Percentiles rank a stretch among this genome's conserved stretches.
Conservation (phyloP, 2,888 invertebrate genomes). For the Rhingia campestris region DNA sequence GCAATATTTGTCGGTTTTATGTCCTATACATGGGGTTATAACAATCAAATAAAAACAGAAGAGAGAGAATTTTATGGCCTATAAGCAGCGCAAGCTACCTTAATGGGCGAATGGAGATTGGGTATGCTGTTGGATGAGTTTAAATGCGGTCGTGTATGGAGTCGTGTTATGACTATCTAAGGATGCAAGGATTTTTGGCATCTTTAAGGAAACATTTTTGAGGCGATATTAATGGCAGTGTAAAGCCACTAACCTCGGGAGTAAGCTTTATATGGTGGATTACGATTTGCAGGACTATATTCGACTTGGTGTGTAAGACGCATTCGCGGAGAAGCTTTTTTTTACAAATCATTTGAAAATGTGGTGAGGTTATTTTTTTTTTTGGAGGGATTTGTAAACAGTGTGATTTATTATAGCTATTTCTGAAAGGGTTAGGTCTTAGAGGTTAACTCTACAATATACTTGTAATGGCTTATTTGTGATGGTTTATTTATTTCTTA, state of each 20-base stretch:
- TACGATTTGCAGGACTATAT: not conserved
- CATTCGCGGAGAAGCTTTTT: no score
- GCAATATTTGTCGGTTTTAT: conserved; percentile 61
- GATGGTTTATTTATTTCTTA: no score
- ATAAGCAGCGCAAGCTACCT: conserved; percentile 2
- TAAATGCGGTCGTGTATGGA: not conserved
- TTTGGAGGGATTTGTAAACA: no score
- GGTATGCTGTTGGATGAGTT: not conserved
- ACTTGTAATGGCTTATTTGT: no score
- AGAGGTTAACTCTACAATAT: no score
- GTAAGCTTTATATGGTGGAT: not conserved
- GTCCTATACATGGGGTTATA: conserved; percentile 60
- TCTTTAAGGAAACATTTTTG: not conserved
- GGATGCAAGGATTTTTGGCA: not conserved
- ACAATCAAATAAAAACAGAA: conserved; percentile 68
- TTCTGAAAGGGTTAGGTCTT: no score
- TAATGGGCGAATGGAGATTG: conserved; percentile 8
- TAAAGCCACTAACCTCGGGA: not conserved
- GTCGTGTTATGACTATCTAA: conserved; percentile 6
- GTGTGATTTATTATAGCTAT: no score
- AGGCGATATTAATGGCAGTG: not conserved
- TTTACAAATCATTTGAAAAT: no score
- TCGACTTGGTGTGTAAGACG: not conserved
- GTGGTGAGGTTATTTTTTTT: no score
- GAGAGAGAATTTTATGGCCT: conserved; percentile 55